These are phyloP conservation scores for Archaeoteleia sp. DNA, from an alignment of 2,888 invertebrate species.

Conservation along the genomic window DNA sequence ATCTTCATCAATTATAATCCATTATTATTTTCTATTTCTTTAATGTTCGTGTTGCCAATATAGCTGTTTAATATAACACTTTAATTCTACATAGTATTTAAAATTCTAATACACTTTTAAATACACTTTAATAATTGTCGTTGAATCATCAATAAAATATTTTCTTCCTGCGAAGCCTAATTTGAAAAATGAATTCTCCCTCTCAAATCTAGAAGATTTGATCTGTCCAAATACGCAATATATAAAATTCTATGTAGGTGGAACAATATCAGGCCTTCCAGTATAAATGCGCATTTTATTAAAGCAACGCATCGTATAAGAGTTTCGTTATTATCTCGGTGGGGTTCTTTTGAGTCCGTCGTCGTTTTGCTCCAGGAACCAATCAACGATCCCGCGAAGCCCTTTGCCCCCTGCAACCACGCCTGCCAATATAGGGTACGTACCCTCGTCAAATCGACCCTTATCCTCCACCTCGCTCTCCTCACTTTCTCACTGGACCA, in stretches of 20 bases:
- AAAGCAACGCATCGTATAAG: conserved; percentile 60
- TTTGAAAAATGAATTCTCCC: conserved; percentile 1
- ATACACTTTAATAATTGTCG: no score
- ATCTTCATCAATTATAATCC: no score
- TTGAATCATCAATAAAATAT: no score
- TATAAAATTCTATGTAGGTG: conserved; percentile 55
- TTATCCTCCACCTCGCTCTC: conserved; percentile 58
- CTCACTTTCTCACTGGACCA: conserved; percentile 56
- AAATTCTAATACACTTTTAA: no score
- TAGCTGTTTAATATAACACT: no score
- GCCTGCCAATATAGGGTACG: conserved; percentile 74
- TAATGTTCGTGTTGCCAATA: no score
- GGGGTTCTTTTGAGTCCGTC: conserved; percentile 56
- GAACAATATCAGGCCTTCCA: conserved; percentile 58
- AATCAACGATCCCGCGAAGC: conserved; percentile 70
- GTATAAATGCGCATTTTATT: conserved; percentile 73
- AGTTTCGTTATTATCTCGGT: no score
- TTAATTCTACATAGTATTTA: no score
- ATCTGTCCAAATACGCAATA: neutral
- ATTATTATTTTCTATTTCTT: no score
- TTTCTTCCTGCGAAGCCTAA: no score
- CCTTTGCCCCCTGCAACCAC: conserved; percentile 71
- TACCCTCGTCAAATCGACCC: conserved; percentile 71
- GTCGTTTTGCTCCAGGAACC: conserved; percentile 63
- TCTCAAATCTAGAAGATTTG: neutral